Evolutionary conservation across 2,888 invertebrate genomes (phyloP), one percentile per base, ranked within the genome.

Genomic region (Oxycera nigricornis): DNA sequence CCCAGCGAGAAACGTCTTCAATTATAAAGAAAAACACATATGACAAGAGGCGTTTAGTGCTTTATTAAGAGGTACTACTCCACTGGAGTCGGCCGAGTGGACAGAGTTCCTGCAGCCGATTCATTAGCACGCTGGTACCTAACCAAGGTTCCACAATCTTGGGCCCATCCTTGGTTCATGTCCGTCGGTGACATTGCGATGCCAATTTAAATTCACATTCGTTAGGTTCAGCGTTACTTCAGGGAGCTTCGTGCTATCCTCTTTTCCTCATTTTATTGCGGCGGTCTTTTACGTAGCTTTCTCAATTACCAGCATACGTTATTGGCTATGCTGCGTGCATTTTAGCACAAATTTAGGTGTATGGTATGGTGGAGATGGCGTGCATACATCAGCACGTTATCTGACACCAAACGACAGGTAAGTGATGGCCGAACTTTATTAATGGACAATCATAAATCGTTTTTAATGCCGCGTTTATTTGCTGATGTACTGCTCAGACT

Each of bases 171-270:
- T 55, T 55, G 52, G 52, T 20, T 55, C 52, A 59, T 26, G n/a
- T 30, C 30, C 59, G 30, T 17, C 6, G 59, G 28, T 59, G 59
- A 59, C 30, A 59, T 30, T 24, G 30, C 22, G 50, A 68, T 68
- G 68, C 50, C 68, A 68, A 68, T 68, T 68, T 68, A 68, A 68
- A 68, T 50, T 50, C 68, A 46, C 68, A 68, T 68, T 68, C 68
- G 68, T 68, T 68, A 68, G 20, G 11, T 11, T 24, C 65, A 11
- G 24, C 24, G 7, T 20, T 24, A 24, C 52, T 20, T 55, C 7
- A 55, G 52, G 52, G 52, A 24, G 17, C 24, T 55, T 55, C 52
- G 17, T 55, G 24, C 17, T 55, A 22, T 24, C 2, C 22, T 22
- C 7, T 55, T 24, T 20, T 22, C 7, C 22, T 20, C 7, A 20